Evolutionary conservation across 1,140 invertebrate species (phyloP), one percentile per base, ranked within the genome.

Genomic region (Bacillus rossius): DNA sequence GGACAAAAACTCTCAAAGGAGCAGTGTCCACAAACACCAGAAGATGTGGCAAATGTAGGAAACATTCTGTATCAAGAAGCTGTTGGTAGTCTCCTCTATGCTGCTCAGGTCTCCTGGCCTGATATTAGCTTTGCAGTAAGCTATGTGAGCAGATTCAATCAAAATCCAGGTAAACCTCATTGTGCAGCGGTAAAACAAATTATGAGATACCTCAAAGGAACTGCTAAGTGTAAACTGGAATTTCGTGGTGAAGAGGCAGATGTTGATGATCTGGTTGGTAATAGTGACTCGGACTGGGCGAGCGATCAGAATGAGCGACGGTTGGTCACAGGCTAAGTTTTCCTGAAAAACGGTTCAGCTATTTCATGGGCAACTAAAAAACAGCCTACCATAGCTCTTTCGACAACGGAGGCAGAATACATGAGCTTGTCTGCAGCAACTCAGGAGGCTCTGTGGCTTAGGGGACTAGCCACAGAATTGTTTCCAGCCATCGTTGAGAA

Each of bases 191-290:
- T 71, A 1, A 73, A 76, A 59, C 50, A 68, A 20, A 64, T 75
- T 3, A 55, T 76, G 4, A 41, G 67, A 22, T 77, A 77, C 57
- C 50, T 81, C 8, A 75, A 72, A 57, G 71, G 69, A 25, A 77
- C 73, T 29, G 61, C 40, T 8, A 50, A 73, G 50, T 43, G 51
- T 7, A 67, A 64, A 23, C 34, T 66, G 45, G 26, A 23, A 52
- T 34, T 34, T 34, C 29, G 29, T 7, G 29, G 29, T 34, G 10
- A 34, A 34, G 29, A 34, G 10, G 16, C 8, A 55, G 42, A 19
- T 37, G 62, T 19, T 51, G 41, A 26, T 56, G 51, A 37, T 41
- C 14, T 59, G 16, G 38, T 54, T 20, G 38, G 41, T 8, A 71
- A 67, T 52, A 68, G 61, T 59, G 60, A 70, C 23, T 19, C 49